Percentiles rank a stretch among this genome's conserved stretches.
These are phyloP conservation scores for Scaptomyza parva DNA, from an alignment of 2,888 invertebrate genomes.

Conservation along the genomic window DNA sequence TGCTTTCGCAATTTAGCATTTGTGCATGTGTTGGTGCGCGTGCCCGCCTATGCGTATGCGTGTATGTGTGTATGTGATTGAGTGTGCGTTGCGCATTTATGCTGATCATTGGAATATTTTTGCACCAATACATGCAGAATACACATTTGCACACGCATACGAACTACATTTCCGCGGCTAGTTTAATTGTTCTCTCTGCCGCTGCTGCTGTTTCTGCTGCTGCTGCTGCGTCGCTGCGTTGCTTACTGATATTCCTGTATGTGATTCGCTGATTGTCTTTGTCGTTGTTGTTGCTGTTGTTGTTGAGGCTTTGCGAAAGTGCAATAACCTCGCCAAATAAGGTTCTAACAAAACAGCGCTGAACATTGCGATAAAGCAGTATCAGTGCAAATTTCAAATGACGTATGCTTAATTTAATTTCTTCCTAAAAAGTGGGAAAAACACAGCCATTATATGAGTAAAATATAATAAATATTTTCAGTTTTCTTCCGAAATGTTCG, in stretches of 20 bases:
- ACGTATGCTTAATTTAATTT: slow-evolving; percentile 41
- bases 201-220: slow-evolving; percentile 41
- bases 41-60: slow-evolving; percentile 18
- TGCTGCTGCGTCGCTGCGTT: slow-evolving; percentile 49
- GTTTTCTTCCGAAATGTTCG: too few relatives aligned
- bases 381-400: slow-evolving; percentile 6
- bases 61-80: slow-evolving; percentile 33
- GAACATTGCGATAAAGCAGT: slow-evolving; percentile 24
- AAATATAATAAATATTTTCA: too few relatives aligned
- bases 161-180: slow-evolving; percentile 23
- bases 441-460: too few relatives aligned
- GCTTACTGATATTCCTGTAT: slow-evolving; percentile 56
- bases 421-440: neutral
- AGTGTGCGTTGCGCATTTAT: slow-evolving; percentile 70
- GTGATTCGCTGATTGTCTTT: slow-evolving; percentile 28
- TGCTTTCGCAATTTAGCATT: slow-evolving; percentile 43
- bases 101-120: slow-evolving; percentile 77
- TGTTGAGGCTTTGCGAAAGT: slow-evolving; percentile 58
- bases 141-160: slow-evolving; percentile 21
- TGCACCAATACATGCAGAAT: slow-evolving; percentile 54
- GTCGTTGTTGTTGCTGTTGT: slow-evolving; percentile 23
- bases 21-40: slow-evolving; percentile 47
- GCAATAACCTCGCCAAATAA: slow-evolving; percentile 74
- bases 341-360: slow-evolving; percentile 34
- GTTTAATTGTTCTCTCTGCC: slow-evolving; percentile 60